Evolutionary conservation across 2,113 vertebrate genomes (phyloP), one percentile per base, ranked within the genome.

Genomic region (Rhynchopsitta pachyrhyncha): DNA sequence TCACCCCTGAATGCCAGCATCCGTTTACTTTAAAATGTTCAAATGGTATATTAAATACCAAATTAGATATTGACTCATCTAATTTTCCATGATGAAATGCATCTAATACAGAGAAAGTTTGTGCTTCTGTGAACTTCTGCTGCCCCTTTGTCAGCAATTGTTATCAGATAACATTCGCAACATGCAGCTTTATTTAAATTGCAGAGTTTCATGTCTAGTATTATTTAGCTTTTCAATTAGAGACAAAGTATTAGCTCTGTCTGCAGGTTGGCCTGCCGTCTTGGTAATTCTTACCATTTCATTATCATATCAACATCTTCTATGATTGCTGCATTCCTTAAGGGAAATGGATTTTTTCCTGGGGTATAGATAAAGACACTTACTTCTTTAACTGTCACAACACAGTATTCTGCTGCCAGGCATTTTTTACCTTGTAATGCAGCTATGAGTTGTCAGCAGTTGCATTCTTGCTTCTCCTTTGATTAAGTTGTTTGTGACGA

Each of bases 11-110:
- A 86, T 92, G 91, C 74, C 74, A 87, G 62, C 80, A 69, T 16
- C 50, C 10, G 4, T 67, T 93, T 75, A 46, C 62, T 92, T 93
- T 93, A 37, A 3, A 2, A 28, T 66, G 52, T 68, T 86, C 86
- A 75, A 89, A 92, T 87, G 49, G n/a, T 84, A 37, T 85, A 89
- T 92, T 93, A 96, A 96, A 91, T 91, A 84, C 49, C 42, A 89
- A 84, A 92, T 92, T 69, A 89, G 74, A 73, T 76, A 93, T 75
- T 19, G 5, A 91, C 62, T 95, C 83, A 53, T 60, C 37, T 76
- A 46, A 95, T 88, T 96, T 90, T 79, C 41, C 10, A 2, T 64
- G 41, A 16, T 84, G 75, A 86, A 92, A 94, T 47, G 77, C 67
- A 76, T 52, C 24, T 80, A 91, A 79, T 55, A 42, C 9, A 50